Evolutionary conservation across 2,888 invertebrate genomes (phyloP), one percentile per base, ranked within the genome.

Genomic region (Chymomyza fuscimana): DNA sequence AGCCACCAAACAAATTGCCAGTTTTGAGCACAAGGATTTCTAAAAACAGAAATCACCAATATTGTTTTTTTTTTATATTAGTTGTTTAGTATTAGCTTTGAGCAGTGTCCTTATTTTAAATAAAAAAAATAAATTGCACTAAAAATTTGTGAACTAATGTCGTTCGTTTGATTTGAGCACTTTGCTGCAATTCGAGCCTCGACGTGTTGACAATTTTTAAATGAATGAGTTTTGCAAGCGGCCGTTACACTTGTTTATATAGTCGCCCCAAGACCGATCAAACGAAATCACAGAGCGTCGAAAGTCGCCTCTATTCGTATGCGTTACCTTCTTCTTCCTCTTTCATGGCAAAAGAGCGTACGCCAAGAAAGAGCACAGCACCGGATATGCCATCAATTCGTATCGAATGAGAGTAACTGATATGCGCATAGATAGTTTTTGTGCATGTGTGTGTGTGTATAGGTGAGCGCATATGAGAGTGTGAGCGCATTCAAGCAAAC

Each of bases 151-250:
- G 19, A 16, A 52, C n/a, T 46, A 65, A 59, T 22, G 16, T 32
- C 32, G 32, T 67, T 54, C n/a, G 15, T 59, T 5, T 51, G 62
- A 16, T 59, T 25, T n/a, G 25, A 65, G 36, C 66, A 69, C 58
- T 65, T 69, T 65, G 51, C 66, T 66, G 72, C 76, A 75, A 81
- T 78, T 82, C 82, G 89, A 86, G 16, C 16, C 52, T 19, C 7
- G 16, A 80, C 82, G 76, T 80, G 78, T 87, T 79, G 85, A 87
- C 85, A 83, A 80, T 82, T 81, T 84, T 80, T 74, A 79, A 88
- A 82, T 89, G 89, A 90, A 89, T 85, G 83, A 75, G 70, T 79
- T 80, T 82, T 70, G 73, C 73, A 69, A 70, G 75, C 78, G 69
- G 72, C 65, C 65, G 83, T 69, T 74, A 69, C 72, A 71, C 73